Evolutionary conservation across 2,797 vertebrate species (phyloP).

Genomic region (Sebastes itinus): DNA sequence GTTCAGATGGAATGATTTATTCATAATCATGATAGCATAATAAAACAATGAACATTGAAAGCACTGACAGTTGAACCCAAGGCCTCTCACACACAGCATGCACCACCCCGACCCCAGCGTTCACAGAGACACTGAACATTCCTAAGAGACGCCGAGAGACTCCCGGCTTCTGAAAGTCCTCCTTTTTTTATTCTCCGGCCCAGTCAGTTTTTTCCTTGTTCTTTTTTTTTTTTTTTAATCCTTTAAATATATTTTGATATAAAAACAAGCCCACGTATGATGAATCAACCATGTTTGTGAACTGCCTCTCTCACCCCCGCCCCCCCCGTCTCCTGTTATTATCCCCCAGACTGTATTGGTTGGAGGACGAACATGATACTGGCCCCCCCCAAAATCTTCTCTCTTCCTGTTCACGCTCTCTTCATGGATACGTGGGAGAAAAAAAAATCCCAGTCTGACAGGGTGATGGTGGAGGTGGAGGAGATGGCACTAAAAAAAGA

Average conservation of each 20-base stretch:
- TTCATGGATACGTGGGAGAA: conserved; percentile 16
- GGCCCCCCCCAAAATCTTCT: conserved; percentile 20
- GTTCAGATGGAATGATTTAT: conserved; percentile 89
- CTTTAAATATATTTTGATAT: conserved; percentile 88
- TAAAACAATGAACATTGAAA: conserved; percentile 87
- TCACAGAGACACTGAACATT: conserved; percentile 63
- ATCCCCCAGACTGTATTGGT: conserved; percentile 26
- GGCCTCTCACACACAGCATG: conserved; percentile 81
- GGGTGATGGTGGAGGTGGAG: conserved; percentile 39
- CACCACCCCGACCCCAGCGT: conserved; percentile 69
- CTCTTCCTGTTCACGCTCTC: conserved; percentile 47
- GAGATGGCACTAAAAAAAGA: conserved; percentile 59
- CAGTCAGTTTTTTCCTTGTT: conserved; percentile 61
- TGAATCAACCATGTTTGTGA: conserved; percentile 75
- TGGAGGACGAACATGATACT: conserved; percentile 43
- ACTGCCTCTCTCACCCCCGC: conserved; percentile 51
- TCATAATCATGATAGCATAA: conserved; percentile 85
- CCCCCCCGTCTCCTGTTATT: conserved; percentile 30
- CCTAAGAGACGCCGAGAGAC: conserved; percentile 28
- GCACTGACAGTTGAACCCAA: conserved; percentile 84
- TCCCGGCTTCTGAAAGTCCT: conserved; percentile 50
- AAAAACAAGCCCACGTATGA: conserved; percentile 82
- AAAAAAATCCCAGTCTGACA: conserved; percentile 8
- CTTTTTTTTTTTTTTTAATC: conserved; percentile 69
- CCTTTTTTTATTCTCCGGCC: conserved; percentile 29